Percentiles rank a stretch among this genome's conserved stretches.
phyloP scores from a whole-genome alignment of 2,888 invertebrate genomes.

The Tetrapedia diversipes region DNA sequence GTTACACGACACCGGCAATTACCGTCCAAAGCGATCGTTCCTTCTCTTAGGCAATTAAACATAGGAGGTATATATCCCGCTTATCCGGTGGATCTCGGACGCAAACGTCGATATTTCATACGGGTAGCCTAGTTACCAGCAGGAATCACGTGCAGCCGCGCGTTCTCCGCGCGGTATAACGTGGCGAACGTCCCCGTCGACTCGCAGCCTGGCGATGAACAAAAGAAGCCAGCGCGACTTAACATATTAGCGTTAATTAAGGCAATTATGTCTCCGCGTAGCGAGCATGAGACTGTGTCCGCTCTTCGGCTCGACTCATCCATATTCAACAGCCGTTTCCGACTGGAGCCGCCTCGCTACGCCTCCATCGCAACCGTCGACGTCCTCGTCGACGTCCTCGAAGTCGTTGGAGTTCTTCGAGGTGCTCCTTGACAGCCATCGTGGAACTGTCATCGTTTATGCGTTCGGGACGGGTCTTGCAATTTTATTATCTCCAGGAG shows the following conservation, averaged over 20 bases:
- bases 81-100: conserved; percentile 31
- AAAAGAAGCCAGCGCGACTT: conserved; percentile 81
- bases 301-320: conserved; percentile 78
- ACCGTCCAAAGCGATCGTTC: conserved; percentile 14
- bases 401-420: conserved; percentile 46
- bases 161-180: conserved; percentile 36
- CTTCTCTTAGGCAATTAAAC: conserved; percentile 35
- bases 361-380: conserved; percentile 34
- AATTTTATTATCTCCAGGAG: no score
- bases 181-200: conserved; percentile 36
- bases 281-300: conserved; percentile 82
- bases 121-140: conserved; percentile 45
- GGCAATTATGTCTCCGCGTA: conserved; percentile 82
- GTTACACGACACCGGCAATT: conserved; percentile 33
- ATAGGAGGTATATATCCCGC: conserved; percentile 2
- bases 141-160: conserved; percentile 49
- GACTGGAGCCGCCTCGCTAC: conserved; percentile 66
- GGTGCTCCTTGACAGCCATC: conserved; percentile 75
- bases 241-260: conserved; percentile 83
- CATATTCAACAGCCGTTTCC: conserved; percentile 81
- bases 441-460: conserved; percentile 75
- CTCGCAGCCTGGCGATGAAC: conserved; percentile 71
- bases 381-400: conserved; percentile 27
- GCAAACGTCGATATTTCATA: conserved; percentile 47
- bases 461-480: no score